phyloP scores from a whole-genome alignment of 2,888 invertebrate genomes.

The Aricia artaxerxes region DNA sequence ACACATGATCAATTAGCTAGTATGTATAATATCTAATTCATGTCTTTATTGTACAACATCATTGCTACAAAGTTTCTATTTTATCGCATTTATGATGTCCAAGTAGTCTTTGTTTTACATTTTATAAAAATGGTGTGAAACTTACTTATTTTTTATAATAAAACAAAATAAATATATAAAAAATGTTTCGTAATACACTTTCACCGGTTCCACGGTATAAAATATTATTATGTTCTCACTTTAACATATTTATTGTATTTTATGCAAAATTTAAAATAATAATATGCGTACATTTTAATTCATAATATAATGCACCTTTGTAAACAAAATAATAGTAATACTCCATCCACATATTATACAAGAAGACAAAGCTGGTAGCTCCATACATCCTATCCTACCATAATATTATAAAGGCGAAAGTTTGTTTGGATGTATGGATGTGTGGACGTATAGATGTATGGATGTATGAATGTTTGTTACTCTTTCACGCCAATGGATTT shows the following conservation, averaged over 20 bases:
- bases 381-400: too few relatives aligned
- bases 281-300: background rate
- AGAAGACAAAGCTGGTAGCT: too few relatives aligned
- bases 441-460: too few relatives aligned
- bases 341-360: too few relatives aligned
- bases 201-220: conserved; percentile 11
- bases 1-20: too few relatives aligned
- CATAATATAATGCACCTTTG: background rate
- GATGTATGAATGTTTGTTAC: too few relatives aligned
- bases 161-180: background rate
- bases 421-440: too few relatives aligned
- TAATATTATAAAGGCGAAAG: too few relatives aligned
- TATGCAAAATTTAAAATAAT: background rate
- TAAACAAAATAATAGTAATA: background rate
- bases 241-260: conserved; percentile 2
- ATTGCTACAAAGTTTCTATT: too few relatives aligned
- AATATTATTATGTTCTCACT: background rate
- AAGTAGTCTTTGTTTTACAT: background rate
- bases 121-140: background rate
- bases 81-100: background rate
- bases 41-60: too few relatives aligned
- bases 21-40: too few relatives aligned
- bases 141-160: background rate
- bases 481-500: too few relatives aligned
- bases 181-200: conserved; percentile 14